Evolutionary conservation across 1,140 invertebrate genomes (phyloP).

Genomic region (Musca domestica): DNA sequence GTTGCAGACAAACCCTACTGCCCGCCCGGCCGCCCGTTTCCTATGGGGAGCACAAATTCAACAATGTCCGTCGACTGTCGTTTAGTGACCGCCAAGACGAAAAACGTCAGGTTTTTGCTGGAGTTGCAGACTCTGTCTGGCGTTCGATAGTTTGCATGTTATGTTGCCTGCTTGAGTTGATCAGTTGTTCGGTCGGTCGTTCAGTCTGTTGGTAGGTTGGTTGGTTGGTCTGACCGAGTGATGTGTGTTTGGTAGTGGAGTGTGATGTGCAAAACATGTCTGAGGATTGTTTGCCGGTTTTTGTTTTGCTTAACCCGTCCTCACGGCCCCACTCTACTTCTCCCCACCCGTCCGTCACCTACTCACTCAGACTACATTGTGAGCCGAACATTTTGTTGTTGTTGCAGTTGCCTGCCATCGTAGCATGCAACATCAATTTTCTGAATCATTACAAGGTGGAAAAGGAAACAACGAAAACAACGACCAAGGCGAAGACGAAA

Average conservation of each 20-base stretch:
- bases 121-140: not conserved
- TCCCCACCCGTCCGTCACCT: not conserved
- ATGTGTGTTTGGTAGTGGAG: too few relatives aligned
- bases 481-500: not conserved
- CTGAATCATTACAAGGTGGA: conserved; percentile 23
- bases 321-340: not conserved
- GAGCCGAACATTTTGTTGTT: not conserved
- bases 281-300: conserved; percentile 9
- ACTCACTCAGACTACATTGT: not conserved
- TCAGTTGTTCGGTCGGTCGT: too few relatives aligned
- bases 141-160: too few relatives aligned
- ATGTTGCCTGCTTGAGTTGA: too few relatives aligned
- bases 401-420: conserved; percentile 16
- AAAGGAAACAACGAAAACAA: conserved; percentile 23
- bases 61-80: not conserved
- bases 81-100: conserved; percentile 8
- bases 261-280: too few relatives aligned
- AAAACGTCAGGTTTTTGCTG: conserved; percentile 12
- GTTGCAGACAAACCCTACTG: too few relatives aligned
- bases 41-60: not conserved
- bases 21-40: too few relatives aligned
- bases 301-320: conserved; percentile 7
- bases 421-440: conserved; percentile 31
- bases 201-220: too few relatives aligned
- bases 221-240: too few relatives aligned